Evolutionary conservation across 1,140 invertebrate species (phyloP), one percentile per base, ranked within the genome.

Genomic region (Diorhabda carinulata): DNA sequence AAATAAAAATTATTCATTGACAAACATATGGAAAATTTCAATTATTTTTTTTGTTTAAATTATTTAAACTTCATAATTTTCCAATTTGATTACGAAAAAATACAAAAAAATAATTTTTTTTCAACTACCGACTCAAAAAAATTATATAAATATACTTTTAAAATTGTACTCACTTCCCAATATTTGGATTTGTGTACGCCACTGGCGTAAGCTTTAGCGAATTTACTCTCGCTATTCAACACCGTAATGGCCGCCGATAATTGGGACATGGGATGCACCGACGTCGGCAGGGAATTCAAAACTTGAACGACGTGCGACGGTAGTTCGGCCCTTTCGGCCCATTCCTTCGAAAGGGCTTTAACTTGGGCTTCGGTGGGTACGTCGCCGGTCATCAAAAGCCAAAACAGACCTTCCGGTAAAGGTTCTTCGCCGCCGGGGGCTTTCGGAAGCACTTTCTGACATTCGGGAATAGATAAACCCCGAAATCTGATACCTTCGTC

Each of bases 401-500:
- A 96, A 83, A 95, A 96, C 3, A 96, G 85, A 81, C 91, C 94
- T 83, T 96, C 94, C 2, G 94, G 94, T 3, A 96, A 83, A 0
- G 94, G 94, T 77, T 96, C 92, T 45, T 82, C 80, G 43, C 94
- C 93, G 52, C 90, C 91, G 8, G 84, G 75, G 2, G 89, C 92
- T 80, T 92, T 95, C 0, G 94, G 94, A n/a, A 96, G 81, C 0
- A 92, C 71, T 77, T 94, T 90, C 78, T 95, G 93, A 76, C 93
- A 95, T 78, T 96, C 93, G 3, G 93, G 93, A 75, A 96, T 95
- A n/a, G 92, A 92, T 72, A 92, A 91, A 5, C 93, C 94, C 69
- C 94, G 86, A 84, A 96, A 96, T 66, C 93, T 83, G 77, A 96
- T 96, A 72, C 93, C 93, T 80, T 96, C 94, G 64, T 96, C 92